Conservation (phyloP, 2,888 invertebrate species). For the Parthenolecanium corni region DNA sequence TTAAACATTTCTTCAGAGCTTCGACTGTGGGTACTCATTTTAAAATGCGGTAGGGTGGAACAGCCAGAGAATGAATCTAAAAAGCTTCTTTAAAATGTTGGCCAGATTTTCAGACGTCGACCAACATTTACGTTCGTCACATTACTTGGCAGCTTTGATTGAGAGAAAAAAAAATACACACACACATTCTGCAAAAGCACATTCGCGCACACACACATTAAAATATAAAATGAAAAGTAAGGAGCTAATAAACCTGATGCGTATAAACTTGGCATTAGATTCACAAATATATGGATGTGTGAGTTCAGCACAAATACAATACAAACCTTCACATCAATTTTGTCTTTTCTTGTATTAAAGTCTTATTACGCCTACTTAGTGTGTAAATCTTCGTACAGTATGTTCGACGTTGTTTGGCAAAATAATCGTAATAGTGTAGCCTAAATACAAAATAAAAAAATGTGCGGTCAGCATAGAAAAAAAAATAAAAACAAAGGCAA, state of each 20-base stretch:
- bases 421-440: no score
- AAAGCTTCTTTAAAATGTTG: slow-evolving; percentile 12
- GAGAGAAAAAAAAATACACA: no score
- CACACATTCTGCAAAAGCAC: no score
- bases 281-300: background rate
- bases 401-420: slow-evolving; percentile 3
- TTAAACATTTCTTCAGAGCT: no score
- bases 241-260: slow-evolving; percentile 25
- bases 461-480: no score
- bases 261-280: slow-evolving; percentile 17
- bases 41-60: no score
- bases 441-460: no score
- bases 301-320: slow-evolving; percentile 1
- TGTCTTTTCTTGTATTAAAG: slow-evolving; percentile 5
- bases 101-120: slow-evolving; percentile 53
- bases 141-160: slow-evolving; percentile 18
- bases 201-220: no score
- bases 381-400: slow-evolving; percentile 6
- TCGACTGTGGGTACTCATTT: no score
- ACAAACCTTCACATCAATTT: slow-evolving; percentile 13
- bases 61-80: slow-evolving; percentile 4
- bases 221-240: no score
- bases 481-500: background rate
- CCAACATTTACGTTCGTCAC: slow-evolving; percentile 23
- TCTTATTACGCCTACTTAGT: slow-evolving; percentile 16